A percentile compares a stretch with the other conserved stretches of the same genome.
Evolutionary conservation across 2,113 vertebrate species (phyloP).

Genomic region (Xiphophorus couchianus): DNA sequence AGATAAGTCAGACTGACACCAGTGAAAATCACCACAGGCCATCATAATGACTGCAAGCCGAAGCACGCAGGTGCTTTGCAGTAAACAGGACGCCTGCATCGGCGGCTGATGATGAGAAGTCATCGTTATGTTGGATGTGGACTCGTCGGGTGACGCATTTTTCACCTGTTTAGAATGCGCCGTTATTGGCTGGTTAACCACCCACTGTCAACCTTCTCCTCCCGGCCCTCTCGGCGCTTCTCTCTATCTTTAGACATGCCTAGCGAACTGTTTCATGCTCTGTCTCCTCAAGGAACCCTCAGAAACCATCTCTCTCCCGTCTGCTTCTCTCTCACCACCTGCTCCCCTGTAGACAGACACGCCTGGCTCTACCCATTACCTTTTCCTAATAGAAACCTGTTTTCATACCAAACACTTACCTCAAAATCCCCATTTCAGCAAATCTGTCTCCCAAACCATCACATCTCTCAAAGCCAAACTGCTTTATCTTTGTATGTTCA

Average conservation of each 20-base stretch:
- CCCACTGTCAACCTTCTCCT: slow-evolving; percentile 52
- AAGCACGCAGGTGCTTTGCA: slow-evolving; percentile 20
- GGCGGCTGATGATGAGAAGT: slow-evolving; percentile 32
- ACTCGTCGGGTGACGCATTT: slow-evolving; percentile 50
- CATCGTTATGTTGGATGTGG: slow-evolving; percentile 27
- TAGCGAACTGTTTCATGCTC: slow-evolving; percentile 64
- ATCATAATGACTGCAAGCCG: slow-evolving; percentile 14
- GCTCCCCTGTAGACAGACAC: slow-evolving; percentile 32
- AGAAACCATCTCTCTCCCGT: slow-evolving; percentile 24
- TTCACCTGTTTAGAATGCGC: slow-evolving; percentile 61
- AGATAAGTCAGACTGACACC: slow-evolving; percentile 12
- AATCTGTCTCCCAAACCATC: slow-evolving; percentile 45
- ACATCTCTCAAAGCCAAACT: slow-evolving; percentile 32
- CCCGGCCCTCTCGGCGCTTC: slow-evolving; percentile 44
- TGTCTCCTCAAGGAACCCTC: slow-evolving; percentile 47
- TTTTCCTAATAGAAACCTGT: slow-evolving; percentile 47
- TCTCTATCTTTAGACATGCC: slow-evolving; percentile 70
- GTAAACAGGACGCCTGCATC: slow-evolving; percentile 28
- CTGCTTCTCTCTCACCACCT: slow-evolving; percentile 25
- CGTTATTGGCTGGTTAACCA: slow-evolving; percentile 59
- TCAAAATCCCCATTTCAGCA: slow-evolving; percentile 56
- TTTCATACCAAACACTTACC: slow-evolving; percentile 38
- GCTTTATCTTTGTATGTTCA: slow-evolving; percentile 50
- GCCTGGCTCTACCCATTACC: slow-evolving; percentile 53
- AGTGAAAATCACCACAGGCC: slow-evolving; percentile 2